These are phyloP conservation scores for Heterodera schachtii DNA, from an alignment of 1,140 invertebrate genomes.

Conservation along the genomic window DNA sequence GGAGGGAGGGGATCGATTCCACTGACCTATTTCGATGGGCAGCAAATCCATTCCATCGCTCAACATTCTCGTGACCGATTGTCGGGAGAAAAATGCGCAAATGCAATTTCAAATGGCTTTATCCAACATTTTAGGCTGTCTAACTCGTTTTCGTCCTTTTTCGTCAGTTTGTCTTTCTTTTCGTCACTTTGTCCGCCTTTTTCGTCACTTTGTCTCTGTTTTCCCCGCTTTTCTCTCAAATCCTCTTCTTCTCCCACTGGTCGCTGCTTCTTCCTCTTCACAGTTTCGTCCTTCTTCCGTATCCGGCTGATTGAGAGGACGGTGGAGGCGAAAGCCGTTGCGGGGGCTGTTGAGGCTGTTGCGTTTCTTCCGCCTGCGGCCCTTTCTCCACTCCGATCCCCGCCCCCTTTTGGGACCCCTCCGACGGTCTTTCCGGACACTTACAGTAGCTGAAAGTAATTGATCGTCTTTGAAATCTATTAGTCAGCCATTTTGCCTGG, in stretches of 20 bases:
- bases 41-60: background rate
- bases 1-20: background rate
- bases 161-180: background rate
- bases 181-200: background rate
- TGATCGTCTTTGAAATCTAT: background rate
- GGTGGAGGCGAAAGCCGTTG: background rate
- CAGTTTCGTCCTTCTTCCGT: background rate
- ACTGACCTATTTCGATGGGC: background rate
- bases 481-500: background rate
- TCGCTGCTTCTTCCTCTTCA: background rate
- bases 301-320: background rate
- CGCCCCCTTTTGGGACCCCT: background rate
- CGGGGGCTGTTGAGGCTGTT: background rate
- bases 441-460: slow-evolving; percentile 10
- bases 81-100: background rate
- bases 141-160: background rate
- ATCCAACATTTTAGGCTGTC: background rate
- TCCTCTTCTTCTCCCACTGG: too few relatives aligned
- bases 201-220: background rate
- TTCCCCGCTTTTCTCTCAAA: too few relatives aligned
- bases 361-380: background rate
- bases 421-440: slow-evolving; percentile 2
- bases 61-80: background rate
- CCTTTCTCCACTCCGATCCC: background rate
- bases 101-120: background rate